phyloP scores from a whole-genome alignment of 1,140 invertebrate genomes.

The Megalopta genalis region DNA sequence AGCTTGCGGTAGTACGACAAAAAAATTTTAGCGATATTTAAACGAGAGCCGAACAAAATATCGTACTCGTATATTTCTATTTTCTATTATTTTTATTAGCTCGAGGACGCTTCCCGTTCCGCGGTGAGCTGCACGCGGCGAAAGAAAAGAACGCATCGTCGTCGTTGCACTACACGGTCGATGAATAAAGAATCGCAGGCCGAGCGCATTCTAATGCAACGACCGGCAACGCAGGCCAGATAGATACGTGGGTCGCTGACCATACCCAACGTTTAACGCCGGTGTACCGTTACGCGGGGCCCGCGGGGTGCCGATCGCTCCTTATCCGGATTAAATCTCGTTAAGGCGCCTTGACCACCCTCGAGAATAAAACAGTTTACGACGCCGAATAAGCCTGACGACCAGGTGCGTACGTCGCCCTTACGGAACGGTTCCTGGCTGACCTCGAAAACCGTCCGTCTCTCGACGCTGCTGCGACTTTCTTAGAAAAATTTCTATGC shows the following conservation, averaged over 20 bases:
- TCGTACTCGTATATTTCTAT: no score
- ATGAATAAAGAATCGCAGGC: conserved; percentile 26
- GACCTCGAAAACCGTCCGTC: no score
- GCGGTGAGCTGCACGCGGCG: not conserved
- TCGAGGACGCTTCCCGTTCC: not conserved
- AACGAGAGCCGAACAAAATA: no score
- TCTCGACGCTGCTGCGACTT: no score
- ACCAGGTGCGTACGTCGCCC: not conserved
- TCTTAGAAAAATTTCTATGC: no score
- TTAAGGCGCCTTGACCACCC: conserved; percentile 32
- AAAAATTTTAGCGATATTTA: no score
- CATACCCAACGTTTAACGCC: conserved; percentile 37
- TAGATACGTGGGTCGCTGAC: conserved; percentile 36
- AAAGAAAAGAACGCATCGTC: not conserved
- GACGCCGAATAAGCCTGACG: not conserved
- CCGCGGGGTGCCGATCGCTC: conserved; percentile 35
- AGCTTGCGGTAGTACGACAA: no score
- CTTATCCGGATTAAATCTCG: conserved; percentile 50
- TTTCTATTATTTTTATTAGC: no score
- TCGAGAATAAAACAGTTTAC: conserved; percentile 4
- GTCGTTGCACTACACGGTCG: not conserved
- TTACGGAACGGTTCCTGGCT: not conserved
- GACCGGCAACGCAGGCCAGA: not conserved
- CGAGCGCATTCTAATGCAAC: conserved; percentile 34
- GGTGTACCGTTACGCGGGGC: conserved; percentile 38